Conservation (phyloP, 2,113 vertebrate species). For the Sclerurus mexicanus region DNA sequence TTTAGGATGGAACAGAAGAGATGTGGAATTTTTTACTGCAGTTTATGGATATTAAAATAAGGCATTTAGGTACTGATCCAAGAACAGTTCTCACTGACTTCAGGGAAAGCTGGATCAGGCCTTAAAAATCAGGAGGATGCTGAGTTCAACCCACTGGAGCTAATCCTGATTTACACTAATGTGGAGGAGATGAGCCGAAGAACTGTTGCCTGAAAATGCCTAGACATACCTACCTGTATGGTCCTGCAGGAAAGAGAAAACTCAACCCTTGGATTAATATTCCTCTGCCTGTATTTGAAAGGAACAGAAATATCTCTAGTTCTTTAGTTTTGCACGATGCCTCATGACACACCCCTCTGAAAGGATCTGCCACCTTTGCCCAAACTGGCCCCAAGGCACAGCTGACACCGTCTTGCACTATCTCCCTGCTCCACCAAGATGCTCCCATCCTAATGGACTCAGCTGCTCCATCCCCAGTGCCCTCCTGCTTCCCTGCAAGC, state of each 20-base stretch:
- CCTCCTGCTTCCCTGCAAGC: neutral
- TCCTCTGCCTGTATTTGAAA: neutral
- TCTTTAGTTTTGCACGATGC: neutral
- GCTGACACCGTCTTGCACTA: neutral
- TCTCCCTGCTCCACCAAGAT: neutral
- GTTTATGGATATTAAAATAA: neutral
- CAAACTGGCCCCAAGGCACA: rapidly evolving
- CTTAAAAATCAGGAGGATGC: neutral
- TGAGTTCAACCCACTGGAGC: neutral
- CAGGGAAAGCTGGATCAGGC: neutral
- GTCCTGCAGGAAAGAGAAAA: neutral
- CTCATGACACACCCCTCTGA: neutral
- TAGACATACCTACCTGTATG: neutral
- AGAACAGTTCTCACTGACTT: neutral
- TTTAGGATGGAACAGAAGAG: neutral
- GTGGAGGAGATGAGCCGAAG: neutral
- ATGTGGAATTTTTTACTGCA: neutral
- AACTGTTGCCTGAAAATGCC: neutral
- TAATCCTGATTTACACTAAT: neutral
- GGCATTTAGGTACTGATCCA: neutral
- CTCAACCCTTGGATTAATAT: neutral
- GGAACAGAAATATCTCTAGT: neutral
- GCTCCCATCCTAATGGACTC: neutral
- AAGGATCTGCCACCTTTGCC: neutral
- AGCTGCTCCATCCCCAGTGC: neutral